phyloP scores from a whole-genome alignment of 2,888 invertebrate genomes.

The Nomada hirtipes region DNA sequence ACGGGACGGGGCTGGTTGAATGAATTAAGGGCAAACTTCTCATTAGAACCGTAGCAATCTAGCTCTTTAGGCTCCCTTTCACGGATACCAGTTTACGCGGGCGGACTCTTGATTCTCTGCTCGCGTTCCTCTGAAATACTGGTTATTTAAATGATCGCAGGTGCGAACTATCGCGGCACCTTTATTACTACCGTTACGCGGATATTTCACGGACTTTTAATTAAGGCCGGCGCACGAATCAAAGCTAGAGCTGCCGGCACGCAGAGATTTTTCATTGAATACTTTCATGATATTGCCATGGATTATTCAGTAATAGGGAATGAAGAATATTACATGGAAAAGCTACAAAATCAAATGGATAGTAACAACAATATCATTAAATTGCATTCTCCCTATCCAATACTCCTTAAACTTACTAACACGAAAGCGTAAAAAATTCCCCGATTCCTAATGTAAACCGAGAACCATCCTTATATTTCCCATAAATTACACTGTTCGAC shows the following conservation, averaged over 20 bases:
- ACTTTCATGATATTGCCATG: background rate
- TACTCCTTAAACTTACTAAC: too few relatives aligned
- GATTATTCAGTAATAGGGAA: background rate
- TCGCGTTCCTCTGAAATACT: background rate
- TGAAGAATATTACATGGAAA: too few relatives aligned
- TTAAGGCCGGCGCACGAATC: slow-evolving; percentile 27
- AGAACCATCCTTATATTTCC: too few relatives aligned
- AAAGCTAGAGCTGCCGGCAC: background rate
- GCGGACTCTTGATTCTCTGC: background rate
- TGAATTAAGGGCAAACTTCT: slow-evolving; percentile 22
- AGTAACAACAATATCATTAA: too few relatives aligned
- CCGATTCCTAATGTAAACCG: too few relatives aligned
- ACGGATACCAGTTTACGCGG: background rate
- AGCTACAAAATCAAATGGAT: too few relatives aligned
- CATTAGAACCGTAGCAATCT: background rate
- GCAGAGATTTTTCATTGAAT: background rate
- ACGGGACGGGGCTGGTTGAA: background rate
- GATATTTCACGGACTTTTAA: slow-evolving; percentile 50
- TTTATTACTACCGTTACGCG: slow-evolving; percentile 27
- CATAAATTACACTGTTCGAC: too few relatives aligned
- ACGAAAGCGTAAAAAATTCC: too few relatives aligned
- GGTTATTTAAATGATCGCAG: slow-evolving; percentile 49
- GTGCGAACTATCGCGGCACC: slow-evolving; percentile 39
- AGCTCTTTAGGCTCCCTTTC: background rate
- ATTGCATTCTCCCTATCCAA: too few relatives aligned